Conservation (phyloP, 2,113 vertebrate species). For the Dromaius novaehollandiae region DNA sequence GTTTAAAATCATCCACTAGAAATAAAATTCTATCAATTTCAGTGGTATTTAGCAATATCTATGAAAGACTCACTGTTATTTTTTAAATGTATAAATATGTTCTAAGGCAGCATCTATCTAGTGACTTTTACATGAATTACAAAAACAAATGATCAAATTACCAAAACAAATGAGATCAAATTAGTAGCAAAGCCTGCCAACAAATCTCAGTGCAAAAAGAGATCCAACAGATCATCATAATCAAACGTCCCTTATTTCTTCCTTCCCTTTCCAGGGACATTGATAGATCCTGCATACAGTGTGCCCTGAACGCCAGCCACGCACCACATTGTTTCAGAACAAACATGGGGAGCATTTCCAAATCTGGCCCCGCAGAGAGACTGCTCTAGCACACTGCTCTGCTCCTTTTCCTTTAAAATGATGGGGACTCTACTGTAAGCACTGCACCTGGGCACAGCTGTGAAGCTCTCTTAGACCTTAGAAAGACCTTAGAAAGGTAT, state of each 20-base stretch:
- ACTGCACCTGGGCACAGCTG: neutral
- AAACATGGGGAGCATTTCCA: neutral
- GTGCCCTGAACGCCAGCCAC: neutral
- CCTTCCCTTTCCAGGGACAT: neutral
- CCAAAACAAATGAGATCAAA: neutral
- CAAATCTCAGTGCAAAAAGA: neutral
- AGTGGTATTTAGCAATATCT: neutral
- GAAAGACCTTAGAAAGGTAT: neutral
- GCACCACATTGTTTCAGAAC: neutral
- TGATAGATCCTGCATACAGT: rapidly evolving
- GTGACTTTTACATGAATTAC: neutral
- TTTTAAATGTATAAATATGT: neutral
- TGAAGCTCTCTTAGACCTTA: neutral
- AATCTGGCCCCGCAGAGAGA: rapidly evolving
- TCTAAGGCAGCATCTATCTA: neutral
- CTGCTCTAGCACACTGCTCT: rapidly evolving
- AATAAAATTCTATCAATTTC: neutral
- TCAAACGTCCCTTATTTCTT: neutral
- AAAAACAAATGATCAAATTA: neutral
- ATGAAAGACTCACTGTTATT: neutral
- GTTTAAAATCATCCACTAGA: neutral
- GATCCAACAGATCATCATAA: neutral
- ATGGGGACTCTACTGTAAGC: neutral
- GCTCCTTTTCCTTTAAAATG: neutral
- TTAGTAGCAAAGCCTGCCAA: neutral